Evolutionary conservation across 2,113 vertebrate genomes (phyloP).

Genomic region (Anhinga anhinga): DNA sequence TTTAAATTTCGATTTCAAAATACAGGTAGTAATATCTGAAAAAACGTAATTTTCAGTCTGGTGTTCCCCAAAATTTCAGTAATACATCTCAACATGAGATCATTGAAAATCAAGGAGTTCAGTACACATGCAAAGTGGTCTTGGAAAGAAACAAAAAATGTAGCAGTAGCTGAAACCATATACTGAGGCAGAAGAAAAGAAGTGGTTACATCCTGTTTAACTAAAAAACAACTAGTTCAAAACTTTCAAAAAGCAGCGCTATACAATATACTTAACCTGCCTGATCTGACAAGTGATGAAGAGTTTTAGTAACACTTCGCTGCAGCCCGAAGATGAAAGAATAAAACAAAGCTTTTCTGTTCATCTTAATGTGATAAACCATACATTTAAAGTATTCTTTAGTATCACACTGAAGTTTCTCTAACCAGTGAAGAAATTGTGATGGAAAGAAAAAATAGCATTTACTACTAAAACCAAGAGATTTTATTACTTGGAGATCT

Average conservation of each 20-base stretch:
- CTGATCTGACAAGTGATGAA: conserved; percentile 30
- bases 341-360: conserved; percentile 29
- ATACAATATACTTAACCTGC: conserved; percentile 29
- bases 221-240: conserved; percentile 22
- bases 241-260: conserved; percentile 26
- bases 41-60: neutral
- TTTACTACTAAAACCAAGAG: neutral
- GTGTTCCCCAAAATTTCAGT: neutral
- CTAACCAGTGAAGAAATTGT: neutral
- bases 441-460: neutral
- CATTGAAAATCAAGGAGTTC: neutral
- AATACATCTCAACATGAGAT: neutral
- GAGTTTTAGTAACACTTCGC: conserved; percentile 40
- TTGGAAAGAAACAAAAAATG: neutral
- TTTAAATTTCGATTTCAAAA: neutral
- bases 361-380: neutral
- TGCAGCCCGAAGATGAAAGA: conserved; percentile 15
- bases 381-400: neutral
- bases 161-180: neutral
- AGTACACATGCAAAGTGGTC: neutral
- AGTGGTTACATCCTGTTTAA: conserved; percentile 35
- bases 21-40: neutral
- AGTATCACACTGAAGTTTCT: neutral
- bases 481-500: neutral
- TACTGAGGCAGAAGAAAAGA: neutral